A percentile compares a stretch with the other conserved stretches of the same genome.
phyloP scores from a whole-genome alignment of 2,888 invertebrate species.

The Strigamia transsilvanica region DNA sequence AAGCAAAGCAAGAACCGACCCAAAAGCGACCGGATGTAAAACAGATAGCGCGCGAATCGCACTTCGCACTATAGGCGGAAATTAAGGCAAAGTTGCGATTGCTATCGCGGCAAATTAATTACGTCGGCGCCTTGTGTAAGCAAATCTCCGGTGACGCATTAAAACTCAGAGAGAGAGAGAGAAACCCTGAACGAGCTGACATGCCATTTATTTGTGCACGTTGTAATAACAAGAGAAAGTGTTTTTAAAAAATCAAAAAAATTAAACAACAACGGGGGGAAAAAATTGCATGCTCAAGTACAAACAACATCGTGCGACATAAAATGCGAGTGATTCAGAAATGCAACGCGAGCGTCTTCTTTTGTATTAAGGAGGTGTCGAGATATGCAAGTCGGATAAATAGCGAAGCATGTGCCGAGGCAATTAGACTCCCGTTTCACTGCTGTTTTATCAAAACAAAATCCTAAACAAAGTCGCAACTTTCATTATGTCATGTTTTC shows the following conservation, averaged over 20 bases:
- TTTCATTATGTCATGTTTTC: conserved; percentile 45
- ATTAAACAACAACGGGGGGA: not conserved
- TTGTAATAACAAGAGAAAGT: not conserved
- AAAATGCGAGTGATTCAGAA: conserved; percentile 12
- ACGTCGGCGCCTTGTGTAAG: conserved; percentile 48
- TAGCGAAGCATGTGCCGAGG: conserved; percentile 45
- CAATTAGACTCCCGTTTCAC: conserved; percentile 45
- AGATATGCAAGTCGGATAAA: conserved; percentile 46
- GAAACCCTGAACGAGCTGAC: conserved; percentile 45
- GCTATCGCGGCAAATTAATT: conserved; percentile 49
- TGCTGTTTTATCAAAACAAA: conserved; percentile 49
- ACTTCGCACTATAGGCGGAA: conserved; percentile 45
- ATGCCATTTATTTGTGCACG: conserved; percentile 44
- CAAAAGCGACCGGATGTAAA: conserved; percentile 37
- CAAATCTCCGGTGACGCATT: conserved; percentile 51
- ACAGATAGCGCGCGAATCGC: conserved; percentile 37
- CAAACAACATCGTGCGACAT: conserved; percentile 39
- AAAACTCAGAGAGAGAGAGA: not conserved
- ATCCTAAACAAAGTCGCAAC: conserved; percentile 40
- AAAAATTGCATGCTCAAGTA: not conserved
- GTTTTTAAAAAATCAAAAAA: not conserved
- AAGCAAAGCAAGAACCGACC: conserved; percentile 34
- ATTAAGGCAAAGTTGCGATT: conserved; percentile 49
- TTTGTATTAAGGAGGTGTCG: conserved; percentile 42
- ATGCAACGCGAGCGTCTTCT: conserved; percentile 34